Evolutionary conservation across 2,888 invertebrate genomes (phyloP).

Genomic region (Pollenia angustigena): DNA sequence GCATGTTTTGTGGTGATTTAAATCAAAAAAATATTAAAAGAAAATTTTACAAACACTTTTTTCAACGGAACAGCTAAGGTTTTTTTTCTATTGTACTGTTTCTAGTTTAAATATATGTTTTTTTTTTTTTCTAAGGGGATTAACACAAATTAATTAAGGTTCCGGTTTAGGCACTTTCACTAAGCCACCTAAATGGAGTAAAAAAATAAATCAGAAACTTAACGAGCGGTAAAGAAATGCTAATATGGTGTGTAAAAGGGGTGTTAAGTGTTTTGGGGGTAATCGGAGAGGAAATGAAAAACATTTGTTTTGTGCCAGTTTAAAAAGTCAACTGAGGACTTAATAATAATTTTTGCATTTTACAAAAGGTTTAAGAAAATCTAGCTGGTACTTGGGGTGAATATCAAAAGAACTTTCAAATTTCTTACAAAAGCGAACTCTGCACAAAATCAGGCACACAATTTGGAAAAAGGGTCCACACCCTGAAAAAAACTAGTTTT

Average conservation of each 20-base stretch:
- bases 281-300: background rate
- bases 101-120: conserved; percentile 41
- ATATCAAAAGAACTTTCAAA: too few relatives aligned
- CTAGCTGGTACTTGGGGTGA: too few relatives aligned
- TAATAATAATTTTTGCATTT: background rate
- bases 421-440: too few relatives aligned
- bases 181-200: background rate
- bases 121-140: conserved; percentile 45
- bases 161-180: conserved; percentile 65
- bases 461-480: too few relatives aligned
- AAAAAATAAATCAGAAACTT: conserved; percentile 11
- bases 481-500: too few relatives aligned
- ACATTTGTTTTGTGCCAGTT: background rate
- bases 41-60: conserved; percentile 59
- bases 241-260: too few relatives aligned
- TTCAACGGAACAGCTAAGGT: background rate
- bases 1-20: conserved; percentile 72
- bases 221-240: too few relatives aligned
- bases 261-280: too few relatives aligned
- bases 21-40: conserved; percentile 49
- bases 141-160: conserved; percentile 71
- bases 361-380: too few relatives aligned
- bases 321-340: conserved; percentile 6
- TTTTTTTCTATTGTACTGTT: conserved; percentile 10
- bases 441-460: too few relatives aligned